A percentile compares a stretch with the other conserved stretches of the same genome.
Conservation (phyloP, 2,888 invertebrate genomes). For the Drosophila kuntzei region DNA sequence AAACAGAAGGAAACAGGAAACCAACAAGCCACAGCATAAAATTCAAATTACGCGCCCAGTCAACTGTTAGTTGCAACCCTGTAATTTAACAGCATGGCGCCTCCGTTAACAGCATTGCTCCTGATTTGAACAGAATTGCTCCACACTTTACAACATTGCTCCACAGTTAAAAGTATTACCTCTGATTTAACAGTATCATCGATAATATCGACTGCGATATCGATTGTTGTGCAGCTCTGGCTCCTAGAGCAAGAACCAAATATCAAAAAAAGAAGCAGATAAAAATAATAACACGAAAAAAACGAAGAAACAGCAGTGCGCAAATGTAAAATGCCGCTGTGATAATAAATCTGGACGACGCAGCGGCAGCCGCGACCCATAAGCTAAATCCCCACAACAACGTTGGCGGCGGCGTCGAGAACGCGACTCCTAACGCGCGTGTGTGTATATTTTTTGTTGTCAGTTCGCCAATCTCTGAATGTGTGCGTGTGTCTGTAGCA, state of each 20-base stretch:
- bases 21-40: background rate
- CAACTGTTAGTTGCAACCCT: slow-evolving; percentile 13
- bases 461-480: slow-evolving; percentile 39
- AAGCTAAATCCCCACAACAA: slow-evolving; percentile 45
- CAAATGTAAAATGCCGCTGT: slow-evolving; percentile 79
- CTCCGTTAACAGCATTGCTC: slow-evolving; percentile 2
- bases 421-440: slow-evolving; percentile 67
- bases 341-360: slow-evolving; percentile 73
- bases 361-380: slow-evolving; percentile 65
- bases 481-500: slow-evolving; percentile 20
- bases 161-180: slow-evolving; percentile 17
- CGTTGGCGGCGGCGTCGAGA: slow-evolving; percentile 73
- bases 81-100: slow-evolving; percentile 5
- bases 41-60: slow-evolving; percentile 23
- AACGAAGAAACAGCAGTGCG: slow-evolving; percentile 61
- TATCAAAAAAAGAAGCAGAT: slow-evolving; percentile 33
- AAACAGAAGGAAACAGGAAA: background rate
- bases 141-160: slow-evolving; percentile 22
- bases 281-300: slow-evolving; percentile 44
- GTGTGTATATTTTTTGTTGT: slow-evolving; percentile 68
- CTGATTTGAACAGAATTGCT: slow-evolving; percentile 2
- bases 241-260: slow-evolving; percentile 49
- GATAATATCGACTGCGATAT: slow-evolving; percentile 37
- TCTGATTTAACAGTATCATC: slow-evolving; percentile 32
- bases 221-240: slow-evolving; percentile 45